Evolutionary conservation across 2,797 vertebrate genomes (phyloP).

Genomic region (Chelonia mydas): DNA sequence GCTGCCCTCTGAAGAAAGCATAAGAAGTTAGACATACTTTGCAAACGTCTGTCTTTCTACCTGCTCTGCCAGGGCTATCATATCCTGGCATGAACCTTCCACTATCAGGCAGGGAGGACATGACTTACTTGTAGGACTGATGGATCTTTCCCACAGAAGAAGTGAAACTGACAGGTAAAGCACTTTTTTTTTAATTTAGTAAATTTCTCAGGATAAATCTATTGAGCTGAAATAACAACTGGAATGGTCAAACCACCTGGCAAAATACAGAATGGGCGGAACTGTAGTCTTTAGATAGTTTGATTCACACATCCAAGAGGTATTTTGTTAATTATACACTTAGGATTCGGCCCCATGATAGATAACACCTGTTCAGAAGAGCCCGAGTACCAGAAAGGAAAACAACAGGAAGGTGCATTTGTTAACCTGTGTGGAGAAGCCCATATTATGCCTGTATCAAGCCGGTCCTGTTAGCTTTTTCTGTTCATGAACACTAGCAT

Average conservation of each 20-base stretch:
- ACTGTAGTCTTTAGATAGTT: not conserved
- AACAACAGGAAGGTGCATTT: not conserved
- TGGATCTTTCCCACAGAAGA: not conserved
- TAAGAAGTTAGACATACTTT: not conserved
- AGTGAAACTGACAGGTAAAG: not conserved
- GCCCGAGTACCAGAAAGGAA: not conserved
- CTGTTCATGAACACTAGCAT: not conserved
- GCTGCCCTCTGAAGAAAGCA: not conserved
- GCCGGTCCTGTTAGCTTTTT: not conserved
- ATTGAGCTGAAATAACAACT: not conserved
- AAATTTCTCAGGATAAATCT: not conserved
- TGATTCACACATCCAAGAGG: not conserved
- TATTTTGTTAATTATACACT: not conserved
- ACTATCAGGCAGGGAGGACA: not conserved
- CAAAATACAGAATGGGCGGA: not conserved
- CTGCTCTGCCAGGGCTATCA: not conserved
- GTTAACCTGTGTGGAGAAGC: not conserved
- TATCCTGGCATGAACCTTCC: not conserved
- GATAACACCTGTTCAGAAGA: not conserved
- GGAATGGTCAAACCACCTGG: not conserved
- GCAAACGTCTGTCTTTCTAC: not conserved
- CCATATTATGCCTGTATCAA: not conserved
- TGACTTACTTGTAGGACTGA: not conserved
- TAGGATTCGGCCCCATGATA: not conserved
- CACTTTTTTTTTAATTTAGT: not conserved